Evolutionary conservation across 2,113 vertebrate species (phyloP), one percentile per base, ranked within the genome.

Genomic region (Maccullochella peelii): DNA sequence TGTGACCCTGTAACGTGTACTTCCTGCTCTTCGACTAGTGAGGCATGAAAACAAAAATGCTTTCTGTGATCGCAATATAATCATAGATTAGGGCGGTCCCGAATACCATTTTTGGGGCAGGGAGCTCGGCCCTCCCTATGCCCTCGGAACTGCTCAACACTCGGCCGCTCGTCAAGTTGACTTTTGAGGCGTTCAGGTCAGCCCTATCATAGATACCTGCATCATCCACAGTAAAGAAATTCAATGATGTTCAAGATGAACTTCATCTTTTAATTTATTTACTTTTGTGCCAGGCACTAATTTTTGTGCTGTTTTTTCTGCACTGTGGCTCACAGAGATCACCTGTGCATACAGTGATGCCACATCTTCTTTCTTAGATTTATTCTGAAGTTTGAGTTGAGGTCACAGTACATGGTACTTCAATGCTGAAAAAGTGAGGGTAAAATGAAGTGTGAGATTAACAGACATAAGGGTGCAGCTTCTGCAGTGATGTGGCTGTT

Each of bases 1-100:
- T 49, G 79, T 21, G 81, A 86, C 83, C 75, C 69, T 42, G 47
- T 54, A 59, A 75, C 23, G 5, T 18, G 25, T 55, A 54, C 61
- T 63, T 77, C 55, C n/a, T 44, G 70, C 63, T 49, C 77, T 21
- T 40, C 14, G 1, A 9, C 70, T n/a, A 6, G 16, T n/a, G 50
- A 71, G 63, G 57, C 21, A 1, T 40, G n/a, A 59, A 80, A 70
- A 80, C 20, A 57, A 21, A 73, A 36, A 74, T 0, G 12, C 40
- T 27, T 75, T 16, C 18, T 4, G 36, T 11, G 16, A 65, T 42
- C n/a, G n/a, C n/a, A n/a, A n/a, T n/a, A n/a, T n/a, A n/a, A n/a
- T n/a, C n/a, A n/a, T n/a, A n/a, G n/a, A n/a, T n/a, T n/a, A n/a
- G n/a, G n/a, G n/a, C n/a, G n/a, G n/a, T n/a, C n/a, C n/a, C n/a